phyloP scores from a whole-genome alignment of 1,140 invertebrate genomes.

The Brachionus calyciflorus region DNA sequence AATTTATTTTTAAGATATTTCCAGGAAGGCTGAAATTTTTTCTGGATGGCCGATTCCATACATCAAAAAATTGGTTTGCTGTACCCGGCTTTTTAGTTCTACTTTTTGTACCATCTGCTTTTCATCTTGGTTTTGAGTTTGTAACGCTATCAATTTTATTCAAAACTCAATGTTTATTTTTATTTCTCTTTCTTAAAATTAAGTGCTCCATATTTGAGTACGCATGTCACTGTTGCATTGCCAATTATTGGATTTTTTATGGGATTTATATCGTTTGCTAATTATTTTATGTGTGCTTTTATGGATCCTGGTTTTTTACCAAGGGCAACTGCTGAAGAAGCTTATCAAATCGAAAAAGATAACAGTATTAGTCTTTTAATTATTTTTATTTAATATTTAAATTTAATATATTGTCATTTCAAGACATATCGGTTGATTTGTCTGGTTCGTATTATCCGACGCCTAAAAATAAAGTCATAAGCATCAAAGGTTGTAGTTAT shows the following conservation, averaged over 20 bases:
- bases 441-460: conserved; percentile 36
- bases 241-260: conserved; percentile 79
- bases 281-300: conserved; percentile 83
- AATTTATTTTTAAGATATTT: conserved; percentile 26
- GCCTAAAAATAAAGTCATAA: background rate
- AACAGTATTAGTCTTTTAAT: conserved; percentile 11
- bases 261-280: conserved; percentile 84
- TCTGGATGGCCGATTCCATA: background rate
- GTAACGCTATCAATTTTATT: conserved; percentile 1
- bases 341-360: conserved; percentile 76
- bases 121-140: conserved; percentile 47
- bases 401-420: background rate
- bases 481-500: conserved; percentile 21
- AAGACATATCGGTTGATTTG: conserved; percentile 37
- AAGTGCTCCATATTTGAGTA: conserved; percentile 81
- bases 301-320: conserved; percentile 92
- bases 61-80: conserved; percentile 40
- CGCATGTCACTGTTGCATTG: conserved; percentile 76
- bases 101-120: background rate
- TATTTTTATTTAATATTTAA: background rate
- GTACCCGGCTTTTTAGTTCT: conserved; percentile 12
- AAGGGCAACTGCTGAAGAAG: conserved; percentile 80
- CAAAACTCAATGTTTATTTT: conserved; percentile 29
- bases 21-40: conserved; percentile 31
- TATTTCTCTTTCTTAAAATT: conserved; percentile 53